phyloP scores from a whole-genome alignment of 1,140 invertebrate species.

The Doryteuthis pealeii region DNA sequence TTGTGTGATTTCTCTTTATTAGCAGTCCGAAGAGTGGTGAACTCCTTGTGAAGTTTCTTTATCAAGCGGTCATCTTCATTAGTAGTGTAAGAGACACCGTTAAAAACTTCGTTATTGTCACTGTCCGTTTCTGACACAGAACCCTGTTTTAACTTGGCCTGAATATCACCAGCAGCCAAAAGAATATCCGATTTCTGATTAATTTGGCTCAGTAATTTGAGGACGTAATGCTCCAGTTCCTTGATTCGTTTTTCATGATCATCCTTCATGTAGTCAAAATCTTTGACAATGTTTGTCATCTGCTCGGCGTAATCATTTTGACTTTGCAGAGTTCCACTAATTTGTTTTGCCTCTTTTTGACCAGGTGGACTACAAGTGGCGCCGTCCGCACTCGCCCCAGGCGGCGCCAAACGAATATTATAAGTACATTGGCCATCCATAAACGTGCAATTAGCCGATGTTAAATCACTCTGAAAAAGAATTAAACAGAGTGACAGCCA shows the following conservation, averaged over 20 bases:
- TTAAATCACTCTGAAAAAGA: too few species aligned
- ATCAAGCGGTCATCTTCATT: slow-evolving; percentile 8
- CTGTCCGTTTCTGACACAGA: background rate
- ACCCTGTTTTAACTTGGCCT: background rate
- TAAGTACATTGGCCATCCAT: slow-evolving; percentile 5
- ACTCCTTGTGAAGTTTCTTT: slow-evolving; percentile 34
- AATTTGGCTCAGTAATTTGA: slow-evolving; percentile 21
- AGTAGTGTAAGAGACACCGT: background rate
- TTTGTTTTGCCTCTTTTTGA: background rate
- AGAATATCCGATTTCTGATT: background rate
- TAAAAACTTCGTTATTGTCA: background rate
- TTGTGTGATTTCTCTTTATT: slow-evolving; percentile 28
- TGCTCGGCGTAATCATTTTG: slow-evolving; percentile 29
- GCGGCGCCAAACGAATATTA: background rate
- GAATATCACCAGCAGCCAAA: background rate
- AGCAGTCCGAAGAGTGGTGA: slow-evolving; percentile 29
- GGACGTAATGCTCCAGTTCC: slow-evolving; percentile 34
- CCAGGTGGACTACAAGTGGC: background rate
- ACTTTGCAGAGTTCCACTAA: background rate
- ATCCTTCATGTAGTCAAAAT: slow-evolving; percentile 30
- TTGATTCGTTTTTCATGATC: slow-evolving; percentile 37
- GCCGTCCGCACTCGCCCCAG: background rate
- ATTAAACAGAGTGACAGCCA: background rate
- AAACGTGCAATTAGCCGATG: background rate
- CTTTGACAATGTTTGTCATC: slow-evolving; percentile 29